Evolutionary conservation across 2,113 vertebrate genomes (phyloP).

Genomic region (Brachypodius melanocephalos): DNA sequence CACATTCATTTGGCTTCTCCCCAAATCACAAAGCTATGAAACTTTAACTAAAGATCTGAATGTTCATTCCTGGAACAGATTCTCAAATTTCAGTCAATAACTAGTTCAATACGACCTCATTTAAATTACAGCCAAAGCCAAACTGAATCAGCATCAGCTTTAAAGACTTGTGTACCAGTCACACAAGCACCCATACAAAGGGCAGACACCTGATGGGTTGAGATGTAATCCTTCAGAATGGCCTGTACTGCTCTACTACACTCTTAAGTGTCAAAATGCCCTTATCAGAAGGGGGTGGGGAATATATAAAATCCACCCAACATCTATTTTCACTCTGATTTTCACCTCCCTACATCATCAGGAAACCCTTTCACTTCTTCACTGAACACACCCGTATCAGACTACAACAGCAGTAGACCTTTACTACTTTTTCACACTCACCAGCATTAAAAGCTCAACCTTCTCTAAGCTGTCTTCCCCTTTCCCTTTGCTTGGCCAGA

Average conservation of each 20-base stretch:
- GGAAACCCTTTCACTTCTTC: not conserved
- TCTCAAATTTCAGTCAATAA: not conserved
- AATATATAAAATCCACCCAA: not conserved
- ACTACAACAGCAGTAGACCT: fast-evolving
- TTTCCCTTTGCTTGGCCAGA: not conserved
- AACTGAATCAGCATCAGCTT: not conserved
- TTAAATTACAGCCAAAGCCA: not conserved
- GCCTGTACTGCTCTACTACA: not conserved
- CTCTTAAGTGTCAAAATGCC: not conserved
- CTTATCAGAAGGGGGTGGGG: fast-evolving
- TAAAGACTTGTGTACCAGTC: not conserved
- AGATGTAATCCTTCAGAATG: not conserved
- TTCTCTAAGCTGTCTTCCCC: not conserved
- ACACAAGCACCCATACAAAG: not conserved
- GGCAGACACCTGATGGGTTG: not conserved
- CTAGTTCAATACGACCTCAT: not conserved
- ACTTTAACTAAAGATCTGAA: not conserved
- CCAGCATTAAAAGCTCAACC: not conserved
- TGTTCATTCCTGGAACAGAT: not conserved
- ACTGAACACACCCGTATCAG: fast-evolving
- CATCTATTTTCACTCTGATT: not conserved
- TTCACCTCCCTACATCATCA: not conserved
- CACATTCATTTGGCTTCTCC: not conserved
- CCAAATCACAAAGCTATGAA: not conserved
- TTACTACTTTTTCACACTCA: not conserved